Percentiles rank a stretch among this genome's conserved stretches.
Evolutionary conservation across 2,888 invertebrate genomes (phyloP).

Genomic region (Norana najaformis): DNA sequence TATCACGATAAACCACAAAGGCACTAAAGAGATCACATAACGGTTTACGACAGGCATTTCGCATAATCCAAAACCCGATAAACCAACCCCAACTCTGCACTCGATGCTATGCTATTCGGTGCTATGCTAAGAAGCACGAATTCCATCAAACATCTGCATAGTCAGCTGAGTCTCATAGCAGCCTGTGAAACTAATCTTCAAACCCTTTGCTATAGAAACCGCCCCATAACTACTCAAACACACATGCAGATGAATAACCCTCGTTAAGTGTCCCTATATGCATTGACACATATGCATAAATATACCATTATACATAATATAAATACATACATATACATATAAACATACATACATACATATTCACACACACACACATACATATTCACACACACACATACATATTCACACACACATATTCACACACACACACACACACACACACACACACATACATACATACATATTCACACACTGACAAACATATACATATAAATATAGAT

Average conservation of each 20-base stretch:
- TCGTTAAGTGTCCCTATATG: too few relatives aligned
- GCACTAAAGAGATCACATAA: background rate
- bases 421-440: background rate
- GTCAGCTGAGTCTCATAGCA: too few relatives aligned
- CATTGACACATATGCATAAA: background rate
- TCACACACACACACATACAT: background rate
- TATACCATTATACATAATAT: background rate
- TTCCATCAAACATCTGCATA: background rate
- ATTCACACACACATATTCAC: background rate
- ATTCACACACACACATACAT: background rate
- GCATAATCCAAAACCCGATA: background rate
- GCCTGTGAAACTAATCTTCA: background rate
- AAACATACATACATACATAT: background rate
- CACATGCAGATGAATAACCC: too few relatives aligned
- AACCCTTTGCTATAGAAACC: background rate
- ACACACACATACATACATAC: background rate
- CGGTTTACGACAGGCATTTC: background rate
- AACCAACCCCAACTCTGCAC: background rate
- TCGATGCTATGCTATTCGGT: background rate
- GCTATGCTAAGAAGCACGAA: background rate
- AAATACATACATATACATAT: background rate
- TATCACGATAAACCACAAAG: background rate
- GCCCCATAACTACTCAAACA: too few relatives aligned
- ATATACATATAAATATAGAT: background rate
- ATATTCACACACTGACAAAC: background rate